Conservation (phyloP, 2,888 invertebrate genomes). For the Fabriciana adippe region DNA sequence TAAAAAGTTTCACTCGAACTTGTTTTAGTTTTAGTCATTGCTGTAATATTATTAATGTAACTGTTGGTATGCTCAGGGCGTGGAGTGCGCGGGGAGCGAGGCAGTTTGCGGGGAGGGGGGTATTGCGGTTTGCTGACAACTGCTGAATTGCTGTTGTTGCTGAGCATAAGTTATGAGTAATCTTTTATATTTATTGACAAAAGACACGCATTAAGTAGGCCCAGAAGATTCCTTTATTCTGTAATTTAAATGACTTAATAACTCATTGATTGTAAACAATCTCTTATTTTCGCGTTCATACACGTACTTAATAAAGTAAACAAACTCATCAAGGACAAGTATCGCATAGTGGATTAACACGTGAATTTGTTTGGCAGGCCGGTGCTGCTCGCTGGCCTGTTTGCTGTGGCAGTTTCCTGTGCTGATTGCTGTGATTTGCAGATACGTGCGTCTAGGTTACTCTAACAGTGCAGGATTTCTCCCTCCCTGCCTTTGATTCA, state of each 20-base stretch:
- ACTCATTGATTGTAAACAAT: constrained; percentile 9
- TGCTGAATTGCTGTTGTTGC: constrained; percentile 81
- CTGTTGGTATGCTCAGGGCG: constrained; percentile 81
- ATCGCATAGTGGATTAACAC: constrained; percentile 60
- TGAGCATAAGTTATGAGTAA: constrained; percentile 81
- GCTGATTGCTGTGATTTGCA: constrained; percentile 79
- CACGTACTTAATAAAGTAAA: constrained; percentile 2
- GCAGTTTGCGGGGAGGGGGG: constrained; percentile 74
- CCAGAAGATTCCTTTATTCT: constrained; percentile 18
- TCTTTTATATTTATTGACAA: constrained; percentile 68
- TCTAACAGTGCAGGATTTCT: constrained; percentile 50
- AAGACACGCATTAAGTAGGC: constrained; percentile 32
- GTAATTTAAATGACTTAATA: not conserved
- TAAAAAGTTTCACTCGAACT: constrained; percentile 9
- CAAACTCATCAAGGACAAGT: constrained; percentile 7
- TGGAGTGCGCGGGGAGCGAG: constrained; percentile 76
- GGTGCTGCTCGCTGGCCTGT: constrained; percentile 81
- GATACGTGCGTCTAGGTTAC: constrained; percentile 72
- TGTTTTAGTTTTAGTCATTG: constrained; percentile 16
- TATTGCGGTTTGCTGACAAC: constrained; percentile 79
- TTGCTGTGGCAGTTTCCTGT: constrained; percentile 80
- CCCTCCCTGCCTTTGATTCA: constrained; percentile 60
- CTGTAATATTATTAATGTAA: constrained; percentile 66
- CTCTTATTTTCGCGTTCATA: not conserved
- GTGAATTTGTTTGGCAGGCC: constrained; percentile 81